Evolutionary conservation across 92 coral and sea anemone species (phyloP).

Genomic region (Zoanthus sansibaricus): DNA sequence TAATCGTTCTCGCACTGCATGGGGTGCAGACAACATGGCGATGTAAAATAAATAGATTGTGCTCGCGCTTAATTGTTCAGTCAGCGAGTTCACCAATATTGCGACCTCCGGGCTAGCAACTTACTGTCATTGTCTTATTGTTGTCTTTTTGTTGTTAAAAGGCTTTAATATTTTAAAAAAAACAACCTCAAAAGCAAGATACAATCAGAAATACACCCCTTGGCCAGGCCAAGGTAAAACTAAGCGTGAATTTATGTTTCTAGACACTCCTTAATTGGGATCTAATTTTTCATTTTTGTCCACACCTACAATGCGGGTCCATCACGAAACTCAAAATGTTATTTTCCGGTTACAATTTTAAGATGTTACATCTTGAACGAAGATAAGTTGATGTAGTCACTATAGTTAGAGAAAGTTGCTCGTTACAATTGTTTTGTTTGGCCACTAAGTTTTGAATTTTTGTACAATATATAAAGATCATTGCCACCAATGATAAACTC

Average conservation of each 20-base stretch:
- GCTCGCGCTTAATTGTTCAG: conserved; percentile 7
- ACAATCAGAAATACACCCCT: conserved; percentile 9
- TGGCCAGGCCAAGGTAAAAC: background rate
- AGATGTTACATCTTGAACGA: background rate
- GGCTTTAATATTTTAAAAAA: conserved; percentile 14
- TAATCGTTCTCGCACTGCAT: conserved; percentile 3
- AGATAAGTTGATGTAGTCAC: conserved; percentile 26
- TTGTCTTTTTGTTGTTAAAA: conserved; percentile 11
- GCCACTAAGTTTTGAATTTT: background rate
- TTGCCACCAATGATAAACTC: too few species aligned
- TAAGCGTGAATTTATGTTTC: background rate
- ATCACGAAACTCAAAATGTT: conserved; percentile 15
- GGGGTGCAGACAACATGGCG: background rate
- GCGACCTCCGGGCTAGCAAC: background rate
- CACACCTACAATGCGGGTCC: background rate
- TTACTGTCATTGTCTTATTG: background rate
- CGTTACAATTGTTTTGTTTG: conserved; percentile 8
- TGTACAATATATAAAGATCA: too few species aligned
- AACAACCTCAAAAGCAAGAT: conserved; percentile 1
- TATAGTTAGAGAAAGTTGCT: conserved; percentile 7
- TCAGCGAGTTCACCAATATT: conserved; percentile 5
- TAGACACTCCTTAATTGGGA: background rate
- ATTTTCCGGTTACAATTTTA: background rate
- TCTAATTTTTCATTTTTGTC: background rate
- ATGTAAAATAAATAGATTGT: background rate